Base-by-base conservation (phyloP, 2,113 vertebrate genomes). In the Alosa alosa region DNA sequence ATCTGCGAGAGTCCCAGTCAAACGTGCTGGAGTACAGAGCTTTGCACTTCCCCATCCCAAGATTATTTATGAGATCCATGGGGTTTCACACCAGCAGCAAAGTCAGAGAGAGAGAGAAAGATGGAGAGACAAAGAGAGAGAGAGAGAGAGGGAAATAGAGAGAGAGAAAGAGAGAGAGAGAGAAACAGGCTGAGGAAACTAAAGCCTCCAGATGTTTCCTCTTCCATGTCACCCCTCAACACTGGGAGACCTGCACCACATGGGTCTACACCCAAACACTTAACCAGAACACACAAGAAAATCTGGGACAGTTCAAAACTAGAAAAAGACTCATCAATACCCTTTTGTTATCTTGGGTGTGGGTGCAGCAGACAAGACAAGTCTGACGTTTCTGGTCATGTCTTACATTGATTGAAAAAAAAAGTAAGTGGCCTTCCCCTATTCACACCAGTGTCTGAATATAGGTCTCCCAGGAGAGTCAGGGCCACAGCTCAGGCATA, bases 191-290 rank as follows among this genome's bases (percentile, higher is more conserved):
- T 64, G 25, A 84, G 84, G 81, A 84, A 88, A 82, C 68, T 25
- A 18, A 25, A 46, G 50, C 85, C 68, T 36, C 84, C 83, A 85
- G 88, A 86, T 83, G 85, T 83, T 86, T 86, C 85, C 85, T 86
- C 47, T 78, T 39, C 20, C 85, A 86, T 83, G 85, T 64, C 85
- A 83, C 46, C 72, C 47, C 22, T n/a, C 36, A 52, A 45, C 45
- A 44, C 41, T 72, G 64, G 64, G 64, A 72, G 64, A 72, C 10
- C n/a, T 36, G 25, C 64, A 72, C 72, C 72, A 78, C 72, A 78
- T 78, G 72, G 72, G 72, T 39, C 31, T 78, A 78, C 72, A 78
- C 36, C 72, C 36, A 78, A 78, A 78, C 72, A 78, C 72, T 39
- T 17, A 78, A 36, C 11, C 68, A 78, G 11, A 39, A 78, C 72